Percentiles rank a stretch among this genome's conserved stretches.
Evolutionary conservation across 2,888 invertebrate genomes (phyloP).

Genomic region (Idaea aversata): DNA sequence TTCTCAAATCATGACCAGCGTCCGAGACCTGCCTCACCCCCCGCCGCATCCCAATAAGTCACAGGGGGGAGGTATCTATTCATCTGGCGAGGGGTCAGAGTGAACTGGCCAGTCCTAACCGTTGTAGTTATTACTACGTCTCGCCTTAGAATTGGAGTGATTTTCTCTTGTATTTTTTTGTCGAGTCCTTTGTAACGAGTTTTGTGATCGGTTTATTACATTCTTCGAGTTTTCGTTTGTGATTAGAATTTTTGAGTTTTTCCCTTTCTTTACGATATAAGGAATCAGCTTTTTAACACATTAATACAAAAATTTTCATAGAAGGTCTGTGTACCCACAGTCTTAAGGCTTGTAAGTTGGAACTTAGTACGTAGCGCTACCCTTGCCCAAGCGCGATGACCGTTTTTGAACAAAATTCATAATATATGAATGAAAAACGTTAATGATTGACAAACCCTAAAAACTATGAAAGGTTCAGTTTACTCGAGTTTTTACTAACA

Average conservation of each 20-base stretch:
- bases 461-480: too few relatives aligned
- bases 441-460: too few relatives aligned
- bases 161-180: conserved; percentile 36
- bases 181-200: conserved; percentile 29
- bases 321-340: too few relatives aligned
- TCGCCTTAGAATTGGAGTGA: conserved; percentile 43
- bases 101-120: conserved; percentile 46
- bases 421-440: too few relatives aligned
- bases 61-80: conserved; percentile 21
- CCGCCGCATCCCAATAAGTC: conserved; percentile 15
- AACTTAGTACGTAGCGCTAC: too few relatives aligned
- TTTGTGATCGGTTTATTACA: conserved; percentile 14
- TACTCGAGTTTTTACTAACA: not conserved
- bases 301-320: not conserved
- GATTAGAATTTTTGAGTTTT: not conserved
- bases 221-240: conserved; percentile 4
- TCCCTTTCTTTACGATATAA: not conserved
- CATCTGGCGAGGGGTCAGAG: conserved; percentile 33
- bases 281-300: not conserved
- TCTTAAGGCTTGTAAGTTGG: too few relatives aligned
- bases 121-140: conserved; percentile 51
- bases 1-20: conserved; percentile 59
- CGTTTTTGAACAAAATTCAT: too few relatives aligned
- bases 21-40: conserved; percentile 34
- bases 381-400: too few relatives aligned